phyloP scores from a whole-genome alignment of 2,797 vertebrate genomes.

The Hoplostethus mediterraneus region DNA sequence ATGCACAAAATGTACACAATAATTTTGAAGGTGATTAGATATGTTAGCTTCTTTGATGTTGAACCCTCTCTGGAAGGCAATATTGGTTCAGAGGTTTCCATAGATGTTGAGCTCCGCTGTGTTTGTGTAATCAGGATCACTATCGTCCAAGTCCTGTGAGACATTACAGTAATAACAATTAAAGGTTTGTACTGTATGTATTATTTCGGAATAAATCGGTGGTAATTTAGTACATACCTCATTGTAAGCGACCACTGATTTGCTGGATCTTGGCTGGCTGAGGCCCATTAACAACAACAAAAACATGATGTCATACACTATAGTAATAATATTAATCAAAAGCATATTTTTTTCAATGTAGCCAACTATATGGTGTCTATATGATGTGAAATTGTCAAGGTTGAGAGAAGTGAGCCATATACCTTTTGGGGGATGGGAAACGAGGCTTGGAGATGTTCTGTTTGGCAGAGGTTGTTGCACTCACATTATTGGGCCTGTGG shows the following conservation, averaged over 20 bases:
- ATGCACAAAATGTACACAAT: background rate
- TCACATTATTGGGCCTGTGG: constrained; percentile 42
- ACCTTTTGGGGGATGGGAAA: constrained; percentile 74
- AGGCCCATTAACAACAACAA: constrained; percentile 17
- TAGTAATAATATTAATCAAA: background rate
- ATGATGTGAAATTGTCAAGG: background rate
- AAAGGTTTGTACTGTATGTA: background rate
- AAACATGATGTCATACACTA: background rate
- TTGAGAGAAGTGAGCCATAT: background rate
- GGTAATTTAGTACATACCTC: constrained; percentile 37
- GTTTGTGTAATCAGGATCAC: constrained; percentile 57
- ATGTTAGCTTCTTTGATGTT: background rate
- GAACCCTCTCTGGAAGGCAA: background rate
- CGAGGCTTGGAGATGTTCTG: constrained; percentile 51
- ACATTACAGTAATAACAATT: constrained; percentile 11
- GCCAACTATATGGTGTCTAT: background rate
- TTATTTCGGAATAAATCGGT: background rate
- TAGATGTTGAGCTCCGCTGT: constrained; percentile 62
- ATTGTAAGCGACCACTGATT: background rate
- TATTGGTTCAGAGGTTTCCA: constrained; percentile 56
- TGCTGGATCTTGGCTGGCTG: constrained; percentile 54
- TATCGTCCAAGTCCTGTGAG: constrained; percentile 48
- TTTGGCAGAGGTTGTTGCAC: constrained; percentile 1
- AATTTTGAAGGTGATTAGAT: too few species aligned
- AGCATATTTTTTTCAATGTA: too few species aligned